Base-by-base conservation (phyloP, 2,113 vertebrate species). In the Vulpes lagopus region DNA sequence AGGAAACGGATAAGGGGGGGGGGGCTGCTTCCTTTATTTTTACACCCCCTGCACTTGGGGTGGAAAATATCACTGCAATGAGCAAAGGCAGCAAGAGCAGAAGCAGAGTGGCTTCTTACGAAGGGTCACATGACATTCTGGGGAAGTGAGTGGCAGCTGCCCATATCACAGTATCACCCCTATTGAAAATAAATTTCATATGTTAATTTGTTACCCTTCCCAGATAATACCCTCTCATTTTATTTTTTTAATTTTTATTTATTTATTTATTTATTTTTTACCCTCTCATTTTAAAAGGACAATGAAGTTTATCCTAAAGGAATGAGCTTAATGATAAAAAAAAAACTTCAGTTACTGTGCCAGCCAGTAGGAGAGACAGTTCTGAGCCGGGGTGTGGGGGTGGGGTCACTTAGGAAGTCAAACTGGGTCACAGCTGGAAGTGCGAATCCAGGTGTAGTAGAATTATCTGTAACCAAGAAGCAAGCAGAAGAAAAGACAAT, bases 381-480 rank as follows among this genome's bases (percentile, higher is more conserved):
- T 81, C 35, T 64, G 51, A 82, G 32, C 30, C 80, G 88, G 8
- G 55, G 38, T 43, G 11, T 1, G 3, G 32, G 17, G 15, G 32
- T 8, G 19, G 64, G 51, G 12, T 86, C 32, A 93, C 81, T 62
- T 65, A 80, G 43, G 19, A 78, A 93, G 53, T 49, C 38, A 16
- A 53, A 35, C 38, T 60, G 16, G 16, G 22, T 95, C 65, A 83
- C 59, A 30, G 65, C 71, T 67, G 4, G 25, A 76, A 88, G 25
- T 51, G 55, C 49, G 9, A 96, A 76, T 49, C 57, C 12, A 71
- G 3, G 17, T 79, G 14, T 76, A 49, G 25, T 27, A 93, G 43
- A 83, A 85, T 55, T 51, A 35, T 86, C 89, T 95, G 55, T 60
- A 79, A 49, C 14, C 35, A 35, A 95, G 73, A 92, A 71, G 8